Evolutionary conservation across 2,797 vertebrate species (phyloP).

Genomic region (Acanthurus lineatus): DNA sequence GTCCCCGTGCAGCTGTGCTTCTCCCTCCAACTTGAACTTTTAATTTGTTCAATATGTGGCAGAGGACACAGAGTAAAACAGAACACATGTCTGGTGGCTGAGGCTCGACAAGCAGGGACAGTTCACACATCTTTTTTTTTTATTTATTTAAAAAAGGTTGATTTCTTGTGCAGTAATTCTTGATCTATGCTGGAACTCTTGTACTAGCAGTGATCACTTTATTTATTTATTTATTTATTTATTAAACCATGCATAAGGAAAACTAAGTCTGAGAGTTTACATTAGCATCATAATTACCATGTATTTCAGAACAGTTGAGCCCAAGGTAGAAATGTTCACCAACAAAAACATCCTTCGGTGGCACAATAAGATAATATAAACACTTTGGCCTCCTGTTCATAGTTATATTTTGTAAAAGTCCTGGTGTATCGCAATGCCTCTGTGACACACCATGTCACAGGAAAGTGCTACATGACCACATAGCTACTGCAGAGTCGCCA

Average conservation of each 20-base stretch:
- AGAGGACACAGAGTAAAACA: conserved; percentile 59
- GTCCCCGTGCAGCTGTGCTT: conserved; percentile 80
- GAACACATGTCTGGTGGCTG: conserved; percentile 71
- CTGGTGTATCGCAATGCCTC: no score
- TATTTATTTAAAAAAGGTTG: not conserved
- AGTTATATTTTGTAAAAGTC: no score
- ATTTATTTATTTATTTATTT: not conserved
- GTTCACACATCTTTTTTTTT: not conserved
- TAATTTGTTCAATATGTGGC: conserved; percentile 83
- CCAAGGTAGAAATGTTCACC: not conserved
- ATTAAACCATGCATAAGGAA: not conserved
- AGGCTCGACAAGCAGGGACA: conserved; percentile 34
- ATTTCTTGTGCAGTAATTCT: not conserved
- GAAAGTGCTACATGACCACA: no score
- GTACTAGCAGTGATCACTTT: not conserved
- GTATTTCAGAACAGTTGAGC: no score
- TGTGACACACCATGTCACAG: no score
- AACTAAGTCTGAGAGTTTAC: not conserved
- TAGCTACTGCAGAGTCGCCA: no score
- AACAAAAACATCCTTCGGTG: not conserved
- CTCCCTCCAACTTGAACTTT: conserved; percentile 78
- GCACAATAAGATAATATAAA: not conserved
- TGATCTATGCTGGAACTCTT: not conserved
- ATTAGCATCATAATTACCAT: not conserved
- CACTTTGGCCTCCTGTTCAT: not conserved